Evolutionary conservation across 2,888 invertebrate genomes (phyloP).

Genomic region (Poecilus cupreus): DNA sequence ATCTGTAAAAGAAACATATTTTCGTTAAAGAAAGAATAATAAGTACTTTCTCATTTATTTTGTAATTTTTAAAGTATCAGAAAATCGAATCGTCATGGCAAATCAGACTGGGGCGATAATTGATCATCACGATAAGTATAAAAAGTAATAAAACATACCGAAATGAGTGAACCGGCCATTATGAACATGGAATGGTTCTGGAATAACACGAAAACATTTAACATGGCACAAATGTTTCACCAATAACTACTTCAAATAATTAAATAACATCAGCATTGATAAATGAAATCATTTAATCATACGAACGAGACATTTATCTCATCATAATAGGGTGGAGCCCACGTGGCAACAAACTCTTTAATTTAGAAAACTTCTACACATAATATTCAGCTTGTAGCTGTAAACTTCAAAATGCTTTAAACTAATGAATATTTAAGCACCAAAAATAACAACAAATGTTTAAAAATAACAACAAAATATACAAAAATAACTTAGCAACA

Average conservation of each 20-base stretch:
- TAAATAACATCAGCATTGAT: conserved; percentile 20
- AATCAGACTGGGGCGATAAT: too few species aligned
- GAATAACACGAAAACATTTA: neutral
- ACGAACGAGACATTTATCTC: conserved; percentile 53
- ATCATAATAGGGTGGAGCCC: conserved; percentile 14
- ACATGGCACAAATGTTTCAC: neutral
- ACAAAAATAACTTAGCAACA: neutral
- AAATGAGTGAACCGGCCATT: neutral
- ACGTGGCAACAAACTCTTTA: conserved; percentile 37
- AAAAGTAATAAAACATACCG: conserved; percentile 6
- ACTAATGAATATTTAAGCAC: neutral
- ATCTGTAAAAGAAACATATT: neutral
- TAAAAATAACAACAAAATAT: neutral
- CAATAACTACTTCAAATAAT: neutral
- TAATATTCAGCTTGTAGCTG: too few species aligned
- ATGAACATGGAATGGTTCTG: neutral
- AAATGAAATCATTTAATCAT: conserved; percentile 42
- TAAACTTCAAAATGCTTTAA: too few species aligned
- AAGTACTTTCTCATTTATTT: too few species aligned
- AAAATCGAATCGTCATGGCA: conserved; percentile 12
- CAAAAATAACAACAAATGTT: neutral
- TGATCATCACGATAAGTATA: neutral
- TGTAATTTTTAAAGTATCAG: conserved; percentile 7
- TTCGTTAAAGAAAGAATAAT: too few species aligned
- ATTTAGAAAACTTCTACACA: too few species aligned